Base-by-base conservation (phyloP, 2,113 vertebrate genomes). In the Daphoenositta chrysoptera region DNA sequence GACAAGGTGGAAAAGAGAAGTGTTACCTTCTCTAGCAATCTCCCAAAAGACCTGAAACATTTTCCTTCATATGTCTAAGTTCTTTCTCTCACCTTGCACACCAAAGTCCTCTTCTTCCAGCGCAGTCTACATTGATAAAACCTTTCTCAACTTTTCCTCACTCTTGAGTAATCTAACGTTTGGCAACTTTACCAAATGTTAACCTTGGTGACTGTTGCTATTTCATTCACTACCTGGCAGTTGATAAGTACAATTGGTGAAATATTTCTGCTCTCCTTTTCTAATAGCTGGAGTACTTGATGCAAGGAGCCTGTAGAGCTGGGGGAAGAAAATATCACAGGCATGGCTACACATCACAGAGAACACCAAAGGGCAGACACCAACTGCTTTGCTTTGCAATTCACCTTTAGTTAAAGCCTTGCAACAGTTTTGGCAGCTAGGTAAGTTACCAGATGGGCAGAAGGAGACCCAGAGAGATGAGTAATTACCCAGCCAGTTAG, bases 391-490 rank as follows among this genome's bases (percentile, higher is more conserved):
- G 87, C 87, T 90, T 95, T 92, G 76, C 88, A 82, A 72, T 92
- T 97, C 96, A 96, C 92, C 96, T 95, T 97, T 94, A 93, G 72
- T 75, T 87, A 96, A 93, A 96, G 93, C 80, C 83, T 90, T 93
- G 57, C 83, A 96, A 92, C n/a, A 75, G 92, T 81, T 95, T 88
- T 97, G 94, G 94, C 94, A 94, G 96, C 58, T 78, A 78, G 76
- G 85, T 83, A 87, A 78, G 64, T 89, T 83, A 94, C 88, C 96
- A 97, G 90, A 95, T 94, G 94, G 96, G 85, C 88, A 97, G 88
- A 94, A 95, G 85, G 88, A 96, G 64, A 96, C 94, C 60, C 88
- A 96, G 96, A 94, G 92, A 96, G 94, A 97, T 97, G 93, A 96
- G 92, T 95, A 95, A 96, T 96, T 97, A 97, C 94, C 81, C 76